These are phyloP conservation scores for Xestobium rufovillosum DNA, from an alignment of 2,888 invertebrate species.

Conservation along the genomic window DNA sequence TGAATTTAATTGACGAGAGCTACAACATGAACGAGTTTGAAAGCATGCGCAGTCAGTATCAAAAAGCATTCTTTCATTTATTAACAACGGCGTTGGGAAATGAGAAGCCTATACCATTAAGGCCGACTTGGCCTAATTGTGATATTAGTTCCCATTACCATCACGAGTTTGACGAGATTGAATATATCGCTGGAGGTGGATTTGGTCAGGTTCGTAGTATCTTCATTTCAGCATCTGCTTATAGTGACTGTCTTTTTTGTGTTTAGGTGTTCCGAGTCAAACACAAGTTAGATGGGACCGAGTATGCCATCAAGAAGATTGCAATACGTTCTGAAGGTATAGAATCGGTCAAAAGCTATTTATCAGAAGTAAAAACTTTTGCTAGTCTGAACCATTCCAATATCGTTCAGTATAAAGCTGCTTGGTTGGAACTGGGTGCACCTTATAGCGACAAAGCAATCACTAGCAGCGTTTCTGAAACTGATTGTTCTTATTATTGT, in stretches of 20 bases:
- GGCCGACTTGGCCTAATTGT: slow-evolving; percentile 48
- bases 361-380: slow-evolving; percentile 73
- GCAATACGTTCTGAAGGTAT: slow-evolving; percentile 57
- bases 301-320: slow-evolving; percentile 77
- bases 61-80: slow-evolving; percentile 57
- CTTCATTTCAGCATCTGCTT: no score
- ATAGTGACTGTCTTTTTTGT: slow-evolving; percentile 6
- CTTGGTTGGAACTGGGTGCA: slow-evolving; percentile 67
- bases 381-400: slow-evolving; percentile 72
- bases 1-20: slow-evolving; percentile 64
- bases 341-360: slow-evolving; percentile 55
- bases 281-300: slow-evolving; percentile 66
- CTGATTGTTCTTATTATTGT: slow-evolving; percentile 30
- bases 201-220: slow-evolving; percentile 61
- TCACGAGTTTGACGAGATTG: slow-evolving; percentile 62
- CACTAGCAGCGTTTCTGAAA: slow-evolving; percentile 43
- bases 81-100: slow-evolving; percentile 53
- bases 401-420: slow-evolving; percentile 75
- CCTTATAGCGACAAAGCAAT: slow-evolving; percentile 40
- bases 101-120: slow-evolving; percentile 46
- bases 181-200: slow-evolving; percentile 64
- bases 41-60: slow-evolving; percentile 60
- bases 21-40: slow-evolving; percentile 64
- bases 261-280: slow-evolving; percentile 54
- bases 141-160: slow-evolving; percentile 56